Evolutionary conservation across 2,888 invertebrate genomes (phyloP), one percentile per base, ranked within the genome.

Genomic region (Blastobasis adustella): DNA sequence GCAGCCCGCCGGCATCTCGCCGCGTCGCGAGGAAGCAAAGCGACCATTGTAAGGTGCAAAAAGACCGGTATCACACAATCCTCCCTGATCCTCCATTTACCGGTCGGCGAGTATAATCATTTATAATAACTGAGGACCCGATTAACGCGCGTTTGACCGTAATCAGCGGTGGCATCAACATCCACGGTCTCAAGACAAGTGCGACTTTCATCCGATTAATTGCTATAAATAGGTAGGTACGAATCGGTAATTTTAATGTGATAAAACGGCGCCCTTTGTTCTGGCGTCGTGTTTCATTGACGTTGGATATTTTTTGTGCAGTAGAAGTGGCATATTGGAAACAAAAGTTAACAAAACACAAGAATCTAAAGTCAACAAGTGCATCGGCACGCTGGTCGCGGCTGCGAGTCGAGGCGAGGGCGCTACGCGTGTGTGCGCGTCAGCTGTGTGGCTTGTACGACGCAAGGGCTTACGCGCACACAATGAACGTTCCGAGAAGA

Each of bases 61-160:
- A 61, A 65, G 61, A 61, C 62, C 64, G 62, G 66, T 66, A 65
- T 64, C 60, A 64, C 59, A 62, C 58, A 58, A 62, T 61, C 59
- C 59, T 58, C 60, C 49, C 57, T 59, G 55, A 66, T 59, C 60
- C 58, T 37, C 50, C 50, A 50, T 51, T 50, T 54, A 52, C 52
- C 9, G 43, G 36, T 49, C 49, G 43, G 46, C 52, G 38, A 51
- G 53, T 55, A 53, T 56, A 54, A 52, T 52, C 54, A 50, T 54
- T 56, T 53, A 53, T 56, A 56, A 53, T 58, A 53, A 56, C 47
- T 50, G 23, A 2, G 49, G 45, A 48, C 53, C 23, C 46, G 47
- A 40, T 51, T 45, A 49, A 54, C 41, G 46, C 42, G 45, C 45
- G 41, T 49, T 47, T 10, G 42, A 48, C 38, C 40, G 49, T 53